Base-by-base conservation (phyloP, 2,797 vertebrate genomes). In the Helarctos malayanus region DNA sequence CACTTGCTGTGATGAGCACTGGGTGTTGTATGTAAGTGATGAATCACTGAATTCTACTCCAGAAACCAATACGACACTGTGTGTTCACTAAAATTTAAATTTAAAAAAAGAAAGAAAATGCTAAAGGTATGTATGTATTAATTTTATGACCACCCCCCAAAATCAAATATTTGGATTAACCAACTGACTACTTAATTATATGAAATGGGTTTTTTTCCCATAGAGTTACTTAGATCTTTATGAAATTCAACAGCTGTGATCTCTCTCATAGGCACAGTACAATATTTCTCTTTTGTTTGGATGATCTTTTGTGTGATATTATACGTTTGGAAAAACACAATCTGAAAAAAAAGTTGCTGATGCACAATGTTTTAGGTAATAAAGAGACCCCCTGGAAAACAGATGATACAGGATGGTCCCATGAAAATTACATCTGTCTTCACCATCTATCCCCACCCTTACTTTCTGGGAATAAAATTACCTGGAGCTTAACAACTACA, bases 301-400 rank as follows among this genome's bases (percentile, higher is more conserved):
- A 4, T 85, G 13, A 35, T 0, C 1, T 76, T 84, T 1, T 0
- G 0, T 1, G 45, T 49, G 52, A 56, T 25, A 16, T 0, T 0
- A 35, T 12, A 15, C 61, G 88, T 83, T 59, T 1, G 0, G 75
- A 21, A 56, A 78, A 96, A 89, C 11, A 32, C 35, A 3, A 0
- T 4, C 0, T 65, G 0, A 0, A 87, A 71, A 95, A 11, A 13
- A 65, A 32, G 7, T 38, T 69, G 6, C 61, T 0, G 0, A 65
- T 0, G 0, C 7, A 4, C 19, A 3, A 89, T 57, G 35, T 18
- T 41, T 65, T 85, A 32, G 29, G 29, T 59, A n/a, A 35, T 65
- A 61, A 96, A 91, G n/a, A 2, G 49, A 57, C 18, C n/a, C 45
- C 45, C 52, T 79, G 38, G 54, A 59, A 57, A 85, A 38, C 8